Conservation (phyloP, 2,797 vertebrate species). For the Amblyraja radiata region DNA sequence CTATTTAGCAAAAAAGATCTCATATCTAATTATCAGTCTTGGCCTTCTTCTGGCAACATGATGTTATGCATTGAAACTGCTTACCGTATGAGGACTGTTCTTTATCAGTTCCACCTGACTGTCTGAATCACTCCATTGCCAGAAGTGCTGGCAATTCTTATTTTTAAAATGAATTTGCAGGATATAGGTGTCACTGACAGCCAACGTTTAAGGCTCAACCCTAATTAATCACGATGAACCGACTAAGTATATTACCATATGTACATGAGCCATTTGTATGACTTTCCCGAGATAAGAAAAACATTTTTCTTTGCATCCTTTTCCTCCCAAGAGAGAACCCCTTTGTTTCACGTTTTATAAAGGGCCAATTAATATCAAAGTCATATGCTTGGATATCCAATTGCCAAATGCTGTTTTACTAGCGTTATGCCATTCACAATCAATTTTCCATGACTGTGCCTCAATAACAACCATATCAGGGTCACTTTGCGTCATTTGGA, state of each 20-base stretch:
- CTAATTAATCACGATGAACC: not conserved
- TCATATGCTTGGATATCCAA: not conserved
- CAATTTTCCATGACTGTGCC: too few species aligned
- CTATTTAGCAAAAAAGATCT: not conserved
- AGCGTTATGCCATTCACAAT: too few species aligned
- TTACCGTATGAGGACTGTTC: not conserved
- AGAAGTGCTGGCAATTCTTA: not conserved
- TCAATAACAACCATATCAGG: too few species aligned
- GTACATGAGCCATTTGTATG: not conserved
- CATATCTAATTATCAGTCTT: too few species aligned
- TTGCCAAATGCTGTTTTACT: too few species aligned
- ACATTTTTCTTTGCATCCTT: not conserved
- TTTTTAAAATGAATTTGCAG: too few species aligned
- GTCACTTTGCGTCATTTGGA: too few species aligned
- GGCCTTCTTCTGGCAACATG: not conserved
- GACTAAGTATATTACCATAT: not conserved
- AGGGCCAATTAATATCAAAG: not conserved
- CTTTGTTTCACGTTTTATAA: not conserved
- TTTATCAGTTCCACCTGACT: not conserved
- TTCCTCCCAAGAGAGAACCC: not conserved
- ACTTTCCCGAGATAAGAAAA: not conserved
- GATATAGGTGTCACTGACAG: too few species aligned
- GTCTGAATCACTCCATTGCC: not conserved
- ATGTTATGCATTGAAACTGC: not conserved
- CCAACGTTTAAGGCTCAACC: too few species aligned